Percentiles rank a stretch among this genome's conserved stretches.
Evolutionary conservation across 2,888 invertebrate genomes (phyloP).

Genomic region (Lasioglossum marginatum): DNA sequence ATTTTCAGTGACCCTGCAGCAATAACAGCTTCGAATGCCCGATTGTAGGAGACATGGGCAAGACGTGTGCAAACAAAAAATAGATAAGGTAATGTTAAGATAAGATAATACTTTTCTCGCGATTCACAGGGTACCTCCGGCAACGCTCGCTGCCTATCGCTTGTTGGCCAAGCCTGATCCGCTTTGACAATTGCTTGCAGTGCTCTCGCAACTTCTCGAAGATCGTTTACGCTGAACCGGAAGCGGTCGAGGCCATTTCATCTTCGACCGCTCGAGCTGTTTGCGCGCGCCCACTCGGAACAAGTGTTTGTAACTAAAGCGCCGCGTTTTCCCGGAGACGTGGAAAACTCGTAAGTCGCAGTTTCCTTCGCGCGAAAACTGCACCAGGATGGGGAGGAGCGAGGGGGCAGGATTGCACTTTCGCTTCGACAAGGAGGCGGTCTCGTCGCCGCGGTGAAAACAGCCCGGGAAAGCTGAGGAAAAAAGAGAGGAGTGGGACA

Average conservation of each 20-base stretch:
- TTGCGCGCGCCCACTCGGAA: neutral
- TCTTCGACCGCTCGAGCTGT: neutral
- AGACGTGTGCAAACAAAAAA: neutral
- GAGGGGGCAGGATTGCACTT: conserved; percentile 41
- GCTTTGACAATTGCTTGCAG: neutral
- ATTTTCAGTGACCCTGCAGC: neutral
- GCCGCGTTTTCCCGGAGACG: conserved; percentile 1
- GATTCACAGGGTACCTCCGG: neutral
- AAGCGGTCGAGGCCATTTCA: neutral
- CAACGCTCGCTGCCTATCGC: neutral
- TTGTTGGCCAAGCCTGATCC: neutral
- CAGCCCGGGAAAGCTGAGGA: conserved; percentile 20
- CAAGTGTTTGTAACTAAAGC: conserved; percentile 35
- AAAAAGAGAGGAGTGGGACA: conserved; percentile 15
- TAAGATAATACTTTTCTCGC: neutral
- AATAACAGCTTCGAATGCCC: neutral
- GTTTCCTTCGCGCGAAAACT: conserved; percentile 39
- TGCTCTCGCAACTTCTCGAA: neutral
- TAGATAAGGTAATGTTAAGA: neutral
- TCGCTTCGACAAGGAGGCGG: conserved; percentile 47
- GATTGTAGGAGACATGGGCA: neutral
- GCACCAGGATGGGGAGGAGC: neutral
- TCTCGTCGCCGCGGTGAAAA: conserved; percentile 60
- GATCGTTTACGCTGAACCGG: neutral
- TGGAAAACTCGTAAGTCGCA: conserved; percentile 51